A percentile compares a stretch with the other conserved stretches of the same genome.
Evolutionary conservation across 2,113 vertebrate genomes (phyloP).

Genomic region (Oophaga pumilio): DNA sequence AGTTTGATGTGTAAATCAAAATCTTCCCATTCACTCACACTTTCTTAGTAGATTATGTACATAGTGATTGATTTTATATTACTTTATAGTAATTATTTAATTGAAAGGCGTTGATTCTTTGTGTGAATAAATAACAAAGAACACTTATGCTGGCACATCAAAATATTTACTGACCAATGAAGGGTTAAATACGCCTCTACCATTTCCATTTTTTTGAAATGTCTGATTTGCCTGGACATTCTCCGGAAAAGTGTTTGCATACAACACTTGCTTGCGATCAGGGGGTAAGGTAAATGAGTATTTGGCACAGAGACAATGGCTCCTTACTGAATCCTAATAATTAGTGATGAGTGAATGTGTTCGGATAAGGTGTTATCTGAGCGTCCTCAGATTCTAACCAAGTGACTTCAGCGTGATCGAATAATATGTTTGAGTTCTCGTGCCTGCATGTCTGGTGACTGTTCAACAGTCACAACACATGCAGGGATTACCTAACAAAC

Average conservation of each 20-base stretch:
- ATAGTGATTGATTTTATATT: neutral
- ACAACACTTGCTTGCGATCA: neutral
- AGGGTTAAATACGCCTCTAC: constrained; percentile 16
- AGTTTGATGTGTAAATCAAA: neutral
- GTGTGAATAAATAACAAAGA: neutral
- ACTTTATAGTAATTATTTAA: too few relatives aligned
- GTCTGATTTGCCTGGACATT: constrained; percentile 36
- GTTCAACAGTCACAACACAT: too few relatives aligned
- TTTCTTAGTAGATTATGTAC: neutral
- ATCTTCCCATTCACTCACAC: neutral
- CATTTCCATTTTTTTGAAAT: neutral
- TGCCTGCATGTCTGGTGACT: too few relatives aligned
- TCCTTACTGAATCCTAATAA: too few relatives aligned
- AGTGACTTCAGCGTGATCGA: too few relatives aligned
- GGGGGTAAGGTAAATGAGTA: neutral
- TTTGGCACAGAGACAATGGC: neutral
- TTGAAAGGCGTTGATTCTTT: too few relatives aligned
- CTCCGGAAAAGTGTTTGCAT: constrained; percentile 47
- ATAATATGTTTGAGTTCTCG: too few relatives aligned
- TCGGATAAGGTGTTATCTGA: too few relatives aligned
- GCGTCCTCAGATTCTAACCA: too few relatives aligned
- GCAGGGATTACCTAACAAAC: too few relatives aligned
- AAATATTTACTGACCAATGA: neutral
- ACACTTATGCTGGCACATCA: neutral
- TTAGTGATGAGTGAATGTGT: too few relatives aligned